Base-by-base conservation (phyloP, 1,140 invertebrate species). In the Brachionus rubens region DNA sequence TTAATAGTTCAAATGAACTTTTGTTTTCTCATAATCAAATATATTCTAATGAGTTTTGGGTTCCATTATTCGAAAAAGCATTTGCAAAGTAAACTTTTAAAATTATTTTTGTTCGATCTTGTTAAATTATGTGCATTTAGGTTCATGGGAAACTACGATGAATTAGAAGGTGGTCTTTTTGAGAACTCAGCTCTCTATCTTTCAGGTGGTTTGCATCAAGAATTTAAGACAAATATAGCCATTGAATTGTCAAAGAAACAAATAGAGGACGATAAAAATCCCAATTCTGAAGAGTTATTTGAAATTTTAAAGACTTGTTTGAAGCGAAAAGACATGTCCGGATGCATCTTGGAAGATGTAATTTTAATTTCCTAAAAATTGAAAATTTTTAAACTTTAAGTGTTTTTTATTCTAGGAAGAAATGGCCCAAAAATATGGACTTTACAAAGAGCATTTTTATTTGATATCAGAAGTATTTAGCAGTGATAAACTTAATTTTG, bases 21-120 rank as follows among this genome's bases (percentile, higher is more conserved):
- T 24, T 82, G 40, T 83, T 79, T 70, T 80, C 81, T 6, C 77
- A 79, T 5, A 82, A 80, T 54, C 26, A 78, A 2, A 41, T 48
- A 3, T 78, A 79, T 50, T 12, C 78, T 0, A 78, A 77, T n/a
- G 83, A 84, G 77, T 84, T 84, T 75, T 84, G 83, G 83, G 80
- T 82, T n/a, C 79, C 83, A 4, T 78, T 83, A 1, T 40, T 83
- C 41, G 83, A 84, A 78, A 84, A 84, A 77, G 81, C 81, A 10
- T 80, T 80, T 68, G 80, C 81, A 2, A 82, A 82, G 68, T 72
- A 72, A 14, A 26, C 56, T 33, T 9, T 33, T 16, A n/a, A 33
- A 56, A 19, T 10, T 14, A 12, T 6, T 10, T 3, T 6, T 9
- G 21, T 7, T 21, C 2, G 21, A 56, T 56, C 3, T 28, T 9